Evolutionary conservation across 2,888 invertebrate genomes (phyloP).

Genomic region (Geotrupes spiniger): DNA sequence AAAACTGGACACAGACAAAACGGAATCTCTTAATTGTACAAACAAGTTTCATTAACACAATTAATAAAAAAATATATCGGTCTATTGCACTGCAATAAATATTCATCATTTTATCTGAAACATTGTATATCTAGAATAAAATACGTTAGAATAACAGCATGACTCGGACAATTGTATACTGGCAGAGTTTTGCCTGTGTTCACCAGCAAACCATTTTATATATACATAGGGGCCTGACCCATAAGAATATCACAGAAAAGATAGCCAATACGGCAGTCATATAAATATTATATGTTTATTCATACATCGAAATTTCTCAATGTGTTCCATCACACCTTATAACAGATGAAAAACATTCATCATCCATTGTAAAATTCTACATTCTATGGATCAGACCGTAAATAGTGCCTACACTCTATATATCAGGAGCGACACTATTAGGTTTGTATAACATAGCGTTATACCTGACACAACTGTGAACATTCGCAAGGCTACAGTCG

Average conservation of each 20-base stretch:
- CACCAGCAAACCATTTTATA: conserved; percentile 21
- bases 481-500: conserved; percentile 22
- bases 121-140: conserved; percentile 16
- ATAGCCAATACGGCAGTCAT: conserved; percentile 39
- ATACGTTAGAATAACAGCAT: background rate
- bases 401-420: conserved; percentile 39
- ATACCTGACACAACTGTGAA: conserved; percentile 35
- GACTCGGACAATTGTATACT: conserved; percentile 3
- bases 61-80: conserved; percentile 27
- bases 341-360: conserved; percentile 32
- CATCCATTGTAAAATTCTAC: conserved; percentile 40
- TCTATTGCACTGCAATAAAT: conserved; percentile 32
- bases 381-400: conserved; percentile 51
- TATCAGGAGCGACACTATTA: conserved; percentile 35
- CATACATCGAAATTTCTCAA: conserved; percentile 33
- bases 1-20: conserved; percentile 40
- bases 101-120: conserved; percentile 18
- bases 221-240: conserved; percentile 46
- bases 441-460: conserved; percentile 9
- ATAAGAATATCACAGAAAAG: conserved; percentile 52
- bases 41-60: conserved; percentile 6
- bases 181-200: conserved; percentile 26
- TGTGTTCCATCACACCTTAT: conserved; percentile 25
- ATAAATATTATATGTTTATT: conserved; percentile 39
- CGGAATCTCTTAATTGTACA: conserved; percentile 16